Percentiles rank a stretch among this genome's conserved stretches.
Evolutionary conservation across 2,113 vertebrate species (phyloP).

Genomic region (Formicarius rufipectus): DNA sequence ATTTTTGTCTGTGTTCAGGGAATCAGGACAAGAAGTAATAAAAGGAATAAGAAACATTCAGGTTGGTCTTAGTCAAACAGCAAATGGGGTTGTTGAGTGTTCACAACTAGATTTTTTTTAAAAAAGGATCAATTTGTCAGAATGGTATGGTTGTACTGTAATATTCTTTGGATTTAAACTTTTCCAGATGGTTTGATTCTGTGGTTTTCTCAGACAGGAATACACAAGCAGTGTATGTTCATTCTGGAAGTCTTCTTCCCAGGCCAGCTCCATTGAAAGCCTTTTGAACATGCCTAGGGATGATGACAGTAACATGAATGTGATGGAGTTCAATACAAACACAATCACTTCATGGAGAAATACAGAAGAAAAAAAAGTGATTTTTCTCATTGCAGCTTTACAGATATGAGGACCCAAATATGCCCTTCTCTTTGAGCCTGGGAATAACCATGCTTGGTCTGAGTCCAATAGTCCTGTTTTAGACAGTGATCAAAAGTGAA

Average conservation of each 20-base stretch:
- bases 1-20: neutral
- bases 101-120: neutral
- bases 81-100: neutral
- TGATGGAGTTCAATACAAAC: neutral
- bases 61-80: neutral
- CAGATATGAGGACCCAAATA: neutral
- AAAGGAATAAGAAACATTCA: neutral
- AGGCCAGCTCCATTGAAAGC: neutral
- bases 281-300: neutral
- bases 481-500: neutral
- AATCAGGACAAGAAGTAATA: neutral
- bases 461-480: neutral
- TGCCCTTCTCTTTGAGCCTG: neutral
- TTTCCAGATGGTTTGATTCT: neutral
- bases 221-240: neutral
- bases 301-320: neutral
- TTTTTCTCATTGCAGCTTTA: neutral
- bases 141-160: neutral
- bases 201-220: neutral
- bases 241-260: neutral
- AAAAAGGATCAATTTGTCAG: neutral
- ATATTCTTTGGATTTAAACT: neutral
- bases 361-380: neutral
- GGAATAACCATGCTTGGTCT: neutral
- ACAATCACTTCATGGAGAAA: neutral